phyloP scores from a whole-genome alignment of 2,113 vertebrate genomes.

The Prionailurus viverrinus region DNA sequence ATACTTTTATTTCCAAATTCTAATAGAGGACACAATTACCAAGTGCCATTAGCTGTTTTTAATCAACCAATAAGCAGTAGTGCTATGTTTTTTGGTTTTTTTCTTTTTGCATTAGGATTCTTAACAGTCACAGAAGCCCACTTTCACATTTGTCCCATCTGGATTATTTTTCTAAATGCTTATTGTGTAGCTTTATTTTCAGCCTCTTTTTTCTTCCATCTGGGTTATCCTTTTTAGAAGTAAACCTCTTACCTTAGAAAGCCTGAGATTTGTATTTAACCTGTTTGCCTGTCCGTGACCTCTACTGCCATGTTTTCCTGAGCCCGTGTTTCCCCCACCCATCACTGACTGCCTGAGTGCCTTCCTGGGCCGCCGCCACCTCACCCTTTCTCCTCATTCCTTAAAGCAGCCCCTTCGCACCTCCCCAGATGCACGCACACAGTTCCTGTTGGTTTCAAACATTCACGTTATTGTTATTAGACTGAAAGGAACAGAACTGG shows the following conservation, averaged over 20 bases:
- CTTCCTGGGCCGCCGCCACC: background rate
- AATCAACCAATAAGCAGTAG: background rate
- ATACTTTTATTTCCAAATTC: conserved; percentile 40
- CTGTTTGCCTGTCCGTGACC: background rate
- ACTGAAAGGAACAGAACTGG: background rate
- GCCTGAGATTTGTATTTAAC: background rate
- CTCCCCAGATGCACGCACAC: background rate
- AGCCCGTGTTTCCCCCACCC: background rate
- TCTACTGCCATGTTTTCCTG: background rate
- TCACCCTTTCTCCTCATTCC: background rate
- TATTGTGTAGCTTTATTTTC: background rate
- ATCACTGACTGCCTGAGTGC: background rate
- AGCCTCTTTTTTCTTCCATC: conserved; percentile 7
- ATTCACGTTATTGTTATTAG: background rate
- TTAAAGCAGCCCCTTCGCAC: background rate
- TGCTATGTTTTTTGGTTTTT: too few relatives aligned
- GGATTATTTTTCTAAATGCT: background rate
- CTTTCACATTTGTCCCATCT: background rate
- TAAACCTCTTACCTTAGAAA: conserved; percentile 41
- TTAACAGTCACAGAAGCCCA: background rate
- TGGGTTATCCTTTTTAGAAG: background rate
- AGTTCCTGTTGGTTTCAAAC: background rate
- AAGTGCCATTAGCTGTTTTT: background rate
- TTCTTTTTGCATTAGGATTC: background rate
- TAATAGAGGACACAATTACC: background rate